phyloP scores from a whole-genome alignment of 2,888 invertebrate species.

The Petrolisthes manimaculis region DNA sequence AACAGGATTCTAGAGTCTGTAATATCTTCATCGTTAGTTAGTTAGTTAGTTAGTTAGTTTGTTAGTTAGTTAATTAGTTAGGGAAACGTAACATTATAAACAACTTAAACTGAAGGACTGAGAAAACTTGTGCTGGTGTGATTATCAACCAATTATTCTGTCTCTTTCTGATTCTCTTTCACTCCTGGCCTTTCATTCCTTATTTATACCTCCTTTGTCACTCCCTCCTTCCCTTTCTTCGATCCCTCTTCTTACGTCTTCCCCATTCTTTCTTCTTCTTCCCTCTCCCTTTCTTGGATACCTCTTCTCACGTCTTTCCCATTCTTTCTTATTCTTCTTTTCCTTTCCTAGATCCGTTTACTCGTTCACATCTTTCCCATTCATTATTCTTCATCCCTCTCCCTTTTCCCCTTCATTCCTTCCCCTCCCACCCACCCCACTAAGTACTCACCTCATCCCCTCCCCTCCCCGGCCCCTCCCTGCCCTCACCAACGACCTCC shows the following conservation, averaged over 20 bases:
- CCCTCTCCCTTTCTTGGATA: neutral
- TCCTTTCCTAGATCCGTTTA: neutral
- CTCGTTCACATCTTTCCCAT: no score
- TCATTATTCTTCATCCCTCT: neutral
- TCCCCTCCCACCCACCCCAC: neutral
- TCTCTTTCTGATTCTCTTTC: neutral
- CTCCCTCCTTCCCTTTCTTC: slow-evolving; percentile 13
- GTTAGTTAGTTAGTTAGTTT: no score
- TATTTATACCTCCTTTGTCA: neutral
- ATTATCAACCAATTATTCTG: neutral
- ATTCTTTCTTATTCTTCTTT: neutral
- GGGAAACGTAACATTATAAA: no score
- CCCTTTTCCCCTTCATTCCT: neutral
- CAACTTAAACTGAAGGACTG: no score
- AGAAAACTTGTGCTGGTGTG: no score
- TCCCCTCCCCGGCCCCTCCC: neutral
- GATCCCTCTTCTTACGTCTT: neutral
- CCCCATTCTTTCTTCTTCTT: neutral
- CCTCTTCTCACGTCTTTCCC: neutral
- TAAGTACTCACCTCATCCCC: neutral
- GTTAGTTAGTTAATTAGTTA: no score
- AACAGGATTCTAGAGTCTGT: no score
- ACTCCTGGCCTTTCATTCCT: neutral
- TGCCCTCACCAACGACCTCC: neutral
- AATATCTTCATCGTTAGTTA: no score